Base-by-base conservation (phyloP, 2,113 vertebrate genomes). In the Phainopepla nitens region DNA sequence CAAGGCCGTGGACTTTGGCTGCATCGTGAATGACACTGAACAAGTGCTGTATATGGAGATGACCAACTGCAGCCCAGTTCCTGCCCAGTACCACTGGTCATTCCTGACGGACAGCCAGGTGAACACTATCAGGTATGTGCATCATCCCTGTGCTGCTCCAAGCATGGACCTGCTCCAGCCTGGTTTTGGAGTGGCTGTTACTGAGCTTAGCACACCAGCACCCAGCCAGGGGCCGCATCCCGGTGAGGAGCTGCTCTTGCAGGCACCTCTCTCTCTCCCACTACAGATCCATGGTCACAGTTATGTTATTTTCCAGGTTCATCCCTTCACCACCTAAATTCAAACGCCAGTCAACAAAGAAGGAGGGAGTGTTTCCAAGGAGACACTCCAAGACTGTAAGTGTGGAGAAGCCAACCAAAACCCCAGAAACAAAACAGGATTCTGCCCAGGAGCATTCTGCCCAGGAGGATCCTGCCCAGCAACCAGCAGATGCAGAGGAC, bases 1-100 rank as follows among this genome's bases (percentile, higher is more conserved):
- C 68, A 97, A 15, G 33, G 53, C 84, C 3, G 47, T 99, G 90
- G 98, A 99, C 84, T 99, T 99, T 31, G 98, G 99, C 92, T 99
- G 98, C 54, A 97, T 99, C 69, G 93, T 98, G 16, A 99, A 99
- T 9, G 95, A 98, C 82, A 99, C 98, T 0, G 97, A 98, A 75
- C 93, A 87, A 36, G 92, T 95, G 5, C 94, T 68, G 69, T 87
- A 90, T 1, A 5, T 99, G 28, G 87, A 87, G 3, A 97, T 99
- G 91, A 98, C 97, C 82, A 99, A 99, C 97, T 97, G 96, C 97
- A 99, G 98, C 95, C 98, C 97, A 0, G 64, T 99, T 41, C 69
- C 97, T 1, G 98, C 98, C 60, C 97, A 80, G 65, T 99, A 99
- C 95, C 95, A 11, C 65, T 99, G 99, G 99, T 94, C 90, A 13